phyloP scores from a whole-genome alignment of 2,113 vertebrate species.

The Megaceryle maxima region DNA sequence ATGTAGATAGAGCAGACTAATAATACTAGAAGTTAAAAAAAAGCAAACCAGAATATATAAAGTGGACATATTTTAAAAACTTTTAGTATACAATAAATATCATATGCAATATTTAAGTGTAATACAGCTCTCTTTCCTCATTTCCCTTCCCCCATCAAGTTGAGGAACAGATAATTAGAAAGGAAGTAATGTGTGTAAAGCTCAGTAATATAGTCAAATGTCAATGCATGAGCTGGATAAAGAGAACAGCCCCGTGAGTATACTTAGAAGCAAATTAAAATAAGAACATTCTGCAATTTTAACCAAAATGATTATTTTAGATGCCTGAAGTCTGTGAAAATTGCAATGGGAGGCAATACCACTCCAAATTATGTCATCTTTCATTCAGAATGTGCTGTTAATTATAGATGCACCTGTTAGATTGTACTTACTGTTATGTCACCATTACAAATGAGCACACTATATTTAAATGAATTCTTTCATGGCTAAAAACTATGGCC shows the following conservation, averaged over 20 bases:
- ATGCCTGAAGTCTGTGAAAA: neutral
- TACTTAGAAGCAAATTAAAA: slow-evolving; percentile 32
- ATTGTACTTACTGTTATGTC: neutral
- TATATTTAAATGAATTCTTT: neutral
- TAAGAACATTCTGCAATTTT: neutral
- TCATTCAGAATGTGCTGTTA: neutral
- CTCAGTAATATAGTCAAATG: neutral
- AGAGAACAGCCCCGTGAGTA: neutral
- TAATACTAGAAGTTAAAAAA: neutral
- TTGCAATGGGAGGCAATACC: neutral
- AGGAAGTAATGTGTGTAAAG: neutral
- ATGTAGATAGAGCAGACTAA: neutral
- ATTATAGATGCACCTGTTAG: slow-evolving; percentile 9
- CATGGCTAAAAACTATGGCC: neutral
- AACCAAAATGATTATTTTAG: neutral
- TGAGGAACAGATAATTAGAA: neutral
- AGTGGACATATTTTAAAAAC: neutral
- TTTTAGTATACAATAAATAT: neutral
- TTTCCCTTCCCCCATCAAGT: neutral
- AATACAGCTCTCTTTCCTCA: neutral
- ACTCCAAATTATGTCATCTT: neutral
- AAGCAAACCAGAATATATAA: neutral
- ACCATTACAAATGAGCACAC: neutral
- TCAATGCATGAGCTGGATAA: neutral
- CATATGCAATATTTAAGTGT: neutral